phyloP scores from a whole-genome alignment of 2,888 invertebrate species.

The Plagodis pulveraria region DNA sequence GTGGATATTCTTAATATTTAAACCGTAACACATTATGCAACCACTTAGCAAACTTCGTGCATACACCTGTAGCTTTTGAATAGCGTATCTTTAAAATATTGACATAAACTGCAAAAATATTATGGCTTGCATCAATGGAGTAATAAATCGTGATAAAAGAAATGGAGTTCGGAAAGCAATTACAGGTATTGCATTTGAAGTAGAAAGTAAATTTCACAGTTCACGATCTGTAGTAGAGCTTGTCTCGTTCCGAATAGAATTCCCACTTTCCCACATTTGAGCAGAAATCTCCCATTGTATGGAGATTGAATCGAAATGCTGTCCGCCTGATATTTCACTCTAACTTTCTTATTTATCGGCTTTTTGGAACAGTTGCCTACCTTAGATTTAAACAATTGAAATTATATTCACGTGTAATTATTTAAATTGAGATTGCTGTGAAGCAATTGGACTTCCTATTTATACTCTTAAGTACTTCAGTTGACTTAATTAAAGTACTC shows the following conservation, averaged over 20 bases:
- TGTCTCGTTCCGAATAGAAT: constrained; percentile 21
- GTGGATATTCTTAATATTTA: too few species aligned
- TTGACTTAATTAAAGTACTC: too few species aligned
- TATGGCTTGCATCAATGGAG: background rate
- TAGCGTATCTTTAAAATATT: background rate
- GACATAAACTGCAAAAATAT: background rate
- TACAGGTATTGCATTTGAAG: constrained; percentile 26
- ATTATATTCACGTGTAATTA: too few species aligned
- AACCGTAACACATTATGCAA: too few species aligned
- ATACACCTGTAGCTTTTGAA: too few species aligned
- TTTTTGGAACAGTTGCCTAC: background rate
- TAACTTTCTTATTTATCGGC: constrained; percentile 18
- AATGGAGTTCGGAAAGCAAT: constrained; percentile 20
- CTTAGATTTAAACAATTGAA: too few species aligned
- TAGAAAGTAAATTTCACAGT: constrained; percentile 30
- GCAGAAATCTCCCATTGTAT: constrained; percentile 51
- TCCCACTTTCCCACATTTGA: constrained; percentile 47
- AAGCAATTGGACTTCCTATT: too few species aligned
- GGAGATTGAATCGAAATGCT: constrained; percentile 44
- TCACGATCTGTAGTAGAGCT: constrained; percentile 25
- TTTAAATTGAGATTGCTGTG: too few species aligned
- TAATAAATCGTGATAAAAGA: constrained; percentile 21
- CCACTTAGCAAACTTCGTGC: too few species aligned
- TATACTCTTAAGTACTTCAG: too few species aligned
- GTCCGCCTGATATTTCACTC: constrained; percentile 38